Conservation (phyloP, 1,140 invertebrate genomes). For the Bombus soroeensis region DNA sequence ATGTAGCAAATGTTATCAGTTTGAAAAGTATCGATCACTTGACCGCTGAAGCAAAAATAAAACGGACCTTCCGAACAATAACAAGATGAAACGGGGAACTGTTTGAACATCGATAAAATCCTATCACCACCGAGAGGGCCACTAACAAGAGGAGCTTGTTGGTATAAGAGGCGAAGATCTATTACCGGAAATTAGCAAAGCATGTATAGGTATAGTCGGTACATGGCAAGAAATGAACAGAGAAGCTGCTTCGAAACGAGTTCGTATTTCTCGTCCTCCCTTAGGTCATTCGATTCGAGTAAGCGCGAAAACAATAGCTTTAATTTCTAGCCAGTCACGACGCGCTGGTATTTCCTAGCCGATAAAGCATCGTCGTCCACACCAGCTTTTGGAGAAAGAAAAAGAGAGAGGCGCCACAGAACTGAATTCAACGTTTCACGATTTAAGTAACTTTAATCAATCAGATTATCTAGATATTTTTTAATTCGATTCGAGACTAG, state of each 20-base stretch:
- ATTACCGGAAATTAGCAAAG: constrained; percentile 65
- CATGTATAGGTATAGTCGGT: constrained; percentile 10
- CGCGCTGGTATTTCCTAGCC: constrained; percentile 60
- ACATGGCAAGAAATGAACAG: constrained; percentile 44
- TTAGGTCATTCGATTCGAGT: constrained; percentile 53
- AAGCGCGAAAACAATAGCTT: constrained; percentile 65
- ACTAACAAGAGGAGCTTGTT: neutral
- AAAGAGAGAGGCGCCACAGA: too few relatives aligned
- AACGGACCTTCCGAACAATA: constrained; percentile 31
- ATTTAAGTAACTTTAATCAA: neutral
- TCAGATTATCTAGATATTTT: neutral
- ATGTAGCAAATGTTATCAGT: constrained; percentile 1
- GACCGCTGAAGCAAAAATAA: neutral
- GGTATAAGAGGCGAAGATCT: constrained; percentile 46
- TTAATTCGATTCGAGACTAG: neutral
- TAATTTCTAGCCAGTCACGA: constrained; percentile 66
- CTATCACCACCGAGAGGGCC: neutral
- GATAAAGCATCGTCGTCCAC: constrained; percentile 56
- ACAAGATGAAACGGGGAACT: constrained; percentile 10
- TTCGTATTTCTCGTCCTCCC: constrained; percentile 45
- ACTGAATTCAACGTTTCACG: neutral
- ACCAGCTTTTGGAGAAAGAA: constrained; percentile 2
- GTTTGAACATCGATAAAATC: constrained; percentile 23
- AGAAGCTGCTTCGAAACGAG: constrained; percentile 31
- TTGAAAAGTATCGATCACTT: constrained; percentile 35